Evolutionary conservation across 1,140 invertebrate species (phyloP).

Genomic region (Cotesia vestalis): DNA sequence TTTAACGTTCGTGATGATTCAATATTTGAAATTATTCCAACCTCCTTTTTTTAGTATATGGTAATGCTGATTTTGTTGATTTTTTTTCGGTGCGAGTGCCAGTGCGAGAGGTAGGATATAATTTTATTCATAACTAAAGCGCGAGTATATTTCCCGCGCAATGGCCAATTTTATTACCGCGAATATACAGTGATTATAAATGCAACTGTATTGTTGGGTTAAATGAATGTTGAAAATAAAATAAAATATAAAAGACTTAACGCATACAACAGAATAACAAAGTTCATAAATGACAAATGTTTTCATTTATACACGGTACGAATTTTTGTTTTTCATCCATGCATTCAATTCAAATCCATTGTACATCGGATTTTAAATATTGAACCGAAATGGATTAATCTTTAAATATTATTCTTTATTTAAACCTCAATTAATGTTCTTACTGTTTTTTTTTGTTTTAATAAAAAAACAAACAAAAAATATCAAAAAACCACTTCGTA

Average conservation of each 20-base stretch:
- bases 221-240: neutral
- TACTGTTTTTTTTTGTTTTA: no score
- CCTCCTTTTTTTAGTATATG: neutral
- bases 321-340: slow-evolving; percentile 5
- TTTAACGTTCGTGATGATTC: no score
- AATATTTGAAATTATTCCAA: slow-evolving; percentile 1
- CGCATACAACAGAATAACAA: no score
- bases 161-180: slow-evolving; percentile 6
- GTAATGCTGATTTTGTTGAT: neutral
- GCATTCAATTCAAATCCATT: neutral
- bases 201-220: neutral
- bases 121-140: slow-evolving; percentile 20
- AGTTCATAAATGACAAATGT: neutral
- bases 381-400: no score
- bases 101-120: neutral
- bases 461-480: no score
- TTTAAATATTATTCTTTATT: no score
- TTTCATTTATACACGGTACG: neutral
- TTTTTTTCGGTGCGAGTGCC: no score
- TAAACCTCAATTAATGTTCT: no score
- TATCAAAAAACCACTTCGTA: no score
- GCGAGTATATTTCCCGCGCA: slow-evolving; percentile 2
- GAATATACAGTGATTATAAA: slow-evolving; percentile 1
- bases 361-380: neutral
- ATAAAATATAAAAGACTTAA: neutral